Evolutionary conservation across 2,888 invertebrate genomes (phyloP).

Genomic region (Drosophila engyochracea): DNA sequence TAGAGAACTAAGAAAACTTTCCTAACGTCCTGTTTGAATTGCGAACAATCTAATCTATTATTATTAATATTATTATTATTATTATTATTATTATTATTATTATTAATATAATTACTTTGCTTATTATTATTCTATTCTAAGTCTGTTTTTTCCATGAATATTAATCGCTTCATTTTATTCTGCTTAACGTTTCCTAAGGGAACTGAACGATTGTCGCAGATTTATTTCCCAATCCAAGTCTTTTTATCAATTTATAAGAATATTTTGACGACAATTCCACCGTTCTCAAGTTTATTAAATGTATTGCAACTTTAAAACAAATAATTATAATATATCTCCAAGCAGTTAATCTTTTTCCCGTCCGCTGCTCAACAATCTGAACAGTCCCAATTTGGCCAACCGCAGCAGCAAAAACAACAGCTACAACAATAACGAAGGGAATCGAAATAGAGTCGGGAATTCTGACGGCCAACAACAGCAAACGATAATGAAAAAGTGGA

Average conservation of each 20-base stretch:
- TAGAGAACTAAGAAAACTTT: not conserved
- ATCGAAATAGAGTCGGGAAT: slow-evolving; percentile 8
- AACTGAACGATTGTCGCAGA: not conserved
- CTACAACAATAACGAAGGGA: slow-evolving; percentile 30
- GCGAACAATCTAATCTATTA: not conserved
- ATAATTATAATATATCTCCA: slow-evolving; percentile 56
- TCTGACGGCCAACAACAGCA: slow-evolving; percentile 24
- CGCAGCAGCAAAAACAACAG: slow-evolving; percentile 28
- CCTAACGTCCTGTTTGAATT: not conserved
- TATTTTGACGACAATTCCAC: not conserved
- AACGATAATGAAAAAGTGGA: slow-evolving; percentile 73
- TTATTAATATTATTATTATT: not conserved
- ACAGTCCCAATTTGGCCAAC: slow-evolving; percentile 56
- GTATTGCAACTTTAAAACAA: slow-evolving; percentile 1
- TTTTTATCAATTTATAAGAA: not conserved
- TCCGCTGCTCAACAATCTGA: slow-evolving; percentile 39
- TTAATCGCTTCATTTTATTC: not conserved
- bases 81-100: too few species aligned
- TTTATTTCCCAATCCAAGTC: not conserved
- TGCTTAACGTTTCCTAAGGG: not conserved
- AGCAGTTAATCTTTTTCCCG: slow-evolving; percentile 64
- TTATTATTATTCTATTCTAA: not conserved
- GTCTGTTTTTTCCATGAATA: not conserved
- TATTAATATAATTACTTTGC: not conserved
- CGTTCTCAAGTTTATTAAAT: not conserved